phyloP scores from a whole-genome alignment of 2,888 invertebrate species.

The Lycophotia porphyrea region DNA sequence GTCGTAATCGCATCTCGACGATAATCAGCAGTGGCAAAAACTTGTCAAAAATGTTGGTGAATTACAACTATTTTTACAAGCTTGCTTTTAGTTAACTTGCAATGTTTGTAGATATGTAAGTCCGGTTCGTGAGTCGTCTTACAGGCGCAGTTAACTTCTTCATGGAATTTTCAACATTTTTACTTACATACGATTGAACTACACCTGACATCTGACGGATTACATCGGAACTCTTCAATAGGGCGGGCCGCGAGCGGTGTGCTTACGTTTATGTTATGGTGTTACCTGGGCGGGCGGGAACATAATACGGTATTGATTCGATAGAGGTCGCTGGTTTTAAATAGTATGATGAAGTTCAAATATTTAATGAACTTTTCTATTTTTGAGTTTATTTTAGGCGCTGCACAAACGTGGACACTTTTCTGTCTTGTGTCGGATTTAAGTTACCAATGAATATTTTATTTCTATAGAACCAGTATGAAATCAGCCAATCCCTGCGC shows the following conservation, averaged over 20 bases:
- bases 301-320: constrained; percentile 9
- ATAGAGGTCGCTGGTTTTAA: constrained; percentile 55
- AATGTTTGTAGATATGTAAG: too few relatives aligned
- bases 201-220: constrained; percentile 53
- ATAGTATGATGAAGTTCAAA: neutral
- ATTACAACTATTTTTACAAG: too few relatives aligned
- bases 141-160: neutral
- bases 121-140: too few relatives aligned
- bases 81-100: too few relatives aligned
- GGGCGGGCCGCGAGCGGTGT: constrained; percentile 40
- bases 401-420: too few relatives aligned
- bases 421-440: too few relatives aligned
- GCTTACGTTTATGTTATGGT: constrained; percentile 30
- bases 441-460: too few relatives aligned
- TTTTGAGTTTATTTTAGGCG: neutral
- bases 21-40: too few relatives aligned
- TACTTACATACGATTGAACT: neutral
- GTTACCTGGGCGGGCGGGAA: constrained; percentile 50
- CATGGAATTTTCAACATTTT: neutral
- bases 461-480: too few relatives aligned
- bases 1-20: too few relatives aligned
- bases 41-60: too few relatives aligned
- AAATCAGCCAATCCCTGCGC: too few relatives aligned
- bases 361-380: neutral
- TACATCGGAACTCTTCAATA: constrained; percentile 31